These are phyloP conservation scores for Eledona agricola DNA, from an alignment of 2,888 invertebrate genomes.

Conservation along the genomic window DNA sequence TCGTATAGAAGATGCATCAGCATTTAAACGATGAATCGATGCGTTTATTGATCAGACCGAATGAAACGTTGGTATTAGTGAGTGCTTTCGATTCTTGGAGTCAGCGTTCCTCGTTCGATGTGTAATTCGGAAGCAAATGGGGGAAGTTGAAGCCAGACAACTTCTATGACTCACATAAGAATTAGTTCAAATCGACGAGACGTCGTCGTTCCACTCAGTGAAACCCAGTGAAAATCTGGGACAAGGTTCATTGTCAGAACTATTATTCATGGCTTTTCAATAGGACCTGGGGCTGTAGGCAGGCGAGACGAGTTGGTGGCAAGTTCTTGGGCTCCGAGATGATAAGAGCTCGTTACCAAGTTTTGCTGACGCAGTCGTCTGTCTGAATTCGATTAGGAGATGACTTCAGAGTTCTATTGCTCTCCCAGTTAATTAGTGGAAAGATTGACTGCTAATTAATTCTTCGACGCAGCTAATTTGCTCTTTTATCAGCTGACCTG, in stretches of 20 bases:
- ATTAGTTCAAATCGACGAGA: too few species aligned
- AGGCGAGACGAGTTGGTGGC: slow-evolving; percentile 14
- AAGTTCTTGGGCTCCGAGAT: slow-evolving; percentile 14
- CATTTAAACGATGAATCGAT: slow-evolving; percentile 16
- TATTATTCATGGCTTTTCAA: slow-evolving; percentile 32
- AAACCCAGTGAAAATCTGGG: slow-evolving; percentile 16
- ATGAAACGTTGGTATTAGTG: slow-evolving; percentile 8
- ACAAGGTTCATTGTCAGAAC: slow-evolving; percentile 20
- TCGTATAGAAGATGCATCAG: slow-evolving; percentile 8
- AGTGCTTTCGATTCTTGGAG: slow-evolving; percentile 6
- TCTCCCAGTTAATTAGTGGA: slow-evolving; percentile 18
- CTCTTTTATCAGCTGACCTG: too few species aligned
- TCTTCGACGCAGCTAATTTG: slow-evolving; percentile 2
- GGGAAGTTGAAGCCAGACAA: too few species aligned
- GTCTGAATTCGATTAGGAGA: slow-evolving; percentile 31
- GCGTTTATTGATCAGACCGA: slow-evolving; percentile 21
- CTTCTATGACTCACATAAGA: too few species aligned
- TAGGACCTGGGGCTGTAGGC: slow-evolving; percentile 22
- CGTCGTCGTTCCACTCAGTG: slow-evolving; percentile 1
- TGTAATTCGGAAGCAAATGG: too few species aligned
- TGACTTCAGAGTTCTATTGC: slow-evolving; percentile 24
- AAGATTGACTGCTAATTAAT: slow-evolving; percentile 27
- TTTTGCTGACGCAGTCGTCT: slow-evolving; percentile 27
- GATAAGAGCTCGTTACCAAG: slow-evolving; percentile 28
- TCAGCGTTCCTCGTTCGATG: slow-evolving; percentile 24